These are phyloP conservation scores for Machaerirhynchus nigripectus DNA, from an alignment of 2,113 vertebrate genomes.

Conservation along the genomic window DNA sequence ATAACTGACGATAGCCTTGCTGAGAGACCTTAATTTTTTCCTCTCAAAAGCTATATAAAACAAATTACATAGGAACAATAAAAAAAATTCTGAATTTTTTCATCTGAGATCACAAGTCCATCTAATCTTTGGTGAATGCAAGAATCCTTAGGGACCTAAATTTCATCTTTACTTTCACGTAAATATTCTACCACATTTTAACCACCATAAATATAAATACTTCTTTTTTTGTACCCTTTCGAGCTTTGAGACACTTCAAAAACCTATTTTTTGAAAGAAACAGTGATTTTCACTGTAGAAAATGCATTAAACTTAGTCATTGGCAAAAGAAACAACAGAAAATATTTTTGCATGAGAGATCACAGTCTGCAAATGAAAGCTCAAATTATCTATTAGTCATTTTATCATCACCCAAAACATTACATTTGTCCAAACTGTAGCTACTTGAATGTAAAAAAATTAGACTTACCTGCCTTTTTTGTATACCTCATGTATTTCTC, in stretches of 20 bases:
- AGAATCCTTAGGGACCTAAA: background rate
- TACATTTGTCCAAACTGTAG: background rate
- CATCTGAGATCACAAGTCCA: background rate
- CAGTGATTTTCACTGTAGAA: background rate
- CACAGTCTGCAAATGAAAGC: background rate
- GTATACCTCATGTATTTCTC: conserved; percentile 71
- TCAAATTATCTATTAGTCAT: background rate
- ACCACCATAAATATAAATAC: background rate
- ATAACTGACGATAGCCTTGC: background rate
- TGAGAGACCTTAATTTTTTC: background rate
- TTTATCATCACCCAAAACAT: background rate
- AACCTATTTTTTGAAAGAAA: background rate
- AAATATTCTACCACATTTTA: background rate
- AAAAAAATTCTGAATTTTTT: background rate
- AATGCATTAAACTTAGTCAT: background rate
- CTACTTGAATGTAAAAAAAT: background rate
- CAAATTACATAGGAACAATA: background rate
- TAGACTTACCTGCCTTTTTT: conserved; percentile 83
- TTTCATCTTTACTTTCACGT: background rate
- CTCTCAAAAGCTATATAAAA: background rate
- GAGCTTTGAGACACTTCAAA: background rate
- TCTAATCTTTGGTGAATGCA: background rate
- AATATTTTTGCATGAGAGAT: background rate
- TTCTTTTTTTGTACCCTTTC: background rate
- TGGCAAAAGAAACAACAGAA: background rate